These are phyloP conservation scores for Auanema freiburgensis DNA, from an alignment of 2,888 invertebrate genomes.

Conservation along the genomic window DNA sequence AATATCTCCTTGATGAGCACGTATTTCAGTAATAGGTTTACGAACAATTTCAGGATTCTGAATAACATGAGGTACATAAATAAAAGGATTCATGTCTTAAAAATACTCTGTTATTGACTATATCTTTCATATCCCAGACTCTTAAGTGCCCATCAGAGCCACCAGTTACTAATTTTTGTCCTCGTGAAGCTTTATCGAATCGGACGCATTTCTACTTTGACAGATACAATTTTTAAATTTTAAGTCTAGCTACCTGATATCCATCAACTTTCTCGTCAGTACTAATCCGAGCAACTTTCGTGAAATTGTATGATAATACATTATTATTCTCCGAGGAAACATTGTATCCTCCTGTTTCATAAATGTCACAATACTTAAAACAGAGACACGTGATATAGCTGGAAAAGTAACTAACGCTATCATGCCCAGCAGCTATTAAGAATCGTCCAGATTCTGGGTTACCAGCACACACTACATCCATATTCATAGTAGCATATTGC, in stretches of 20 bases:
- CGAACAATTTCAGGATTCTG: slow-evolving; percentile 29
- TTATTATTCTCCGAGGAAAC: slow-evolving; percentile 20
- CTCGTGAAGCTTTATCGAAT: slow-evolving; percentile 41
- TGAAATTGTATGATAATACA: slow-evolving; percentile 30
- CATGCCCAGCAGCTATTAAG: slow-evolving; percentile 60
- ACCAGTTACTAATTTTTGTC: slow-evolving; percentile 50
- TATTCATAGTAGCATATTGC: slow-evolving; percentile 58
- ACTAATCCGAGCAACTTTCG: slow-evolving; percentile 22
- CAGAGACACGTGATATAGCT: slow-evolving; percentile 9
- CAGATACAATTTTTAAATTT: background rate
- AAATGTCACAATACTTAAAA: slow-evolving; percentile 49
- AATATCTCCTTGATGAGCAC: slow-evolving; percentile 41
- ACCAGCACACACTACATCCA: slow-evolving; percentile 49
- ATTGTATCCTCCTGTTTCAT: slow-evolving; percentile 47
- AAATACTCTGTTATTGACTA: slow-evolving; percentile 27
- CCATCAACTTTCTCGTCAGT: slow-evolving; percentile 24
- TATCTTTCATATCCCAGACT: slow-evolving; percentile 48
- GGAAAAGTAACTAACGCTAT: slow-evolving; percentile 36
- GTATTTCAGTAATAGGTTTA: slow-evolving; percentile 28
- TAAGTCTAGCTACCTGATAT: background rate
- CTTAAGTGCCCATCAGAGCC: slow-evolving; percentile 57
- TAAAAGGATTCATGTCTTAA: background rate
- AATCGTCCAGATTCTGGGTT: slow-evolving; percentile 36
- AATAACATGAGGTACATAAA: slow-evolving; percentile 4
- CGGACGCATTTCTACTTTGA: slow-evolving; percentile 51